Evolutionary conservation across 1,140 invertebrate species (phyloP).

Genomic region (Pogonomyrmex barbatus): DNA sequence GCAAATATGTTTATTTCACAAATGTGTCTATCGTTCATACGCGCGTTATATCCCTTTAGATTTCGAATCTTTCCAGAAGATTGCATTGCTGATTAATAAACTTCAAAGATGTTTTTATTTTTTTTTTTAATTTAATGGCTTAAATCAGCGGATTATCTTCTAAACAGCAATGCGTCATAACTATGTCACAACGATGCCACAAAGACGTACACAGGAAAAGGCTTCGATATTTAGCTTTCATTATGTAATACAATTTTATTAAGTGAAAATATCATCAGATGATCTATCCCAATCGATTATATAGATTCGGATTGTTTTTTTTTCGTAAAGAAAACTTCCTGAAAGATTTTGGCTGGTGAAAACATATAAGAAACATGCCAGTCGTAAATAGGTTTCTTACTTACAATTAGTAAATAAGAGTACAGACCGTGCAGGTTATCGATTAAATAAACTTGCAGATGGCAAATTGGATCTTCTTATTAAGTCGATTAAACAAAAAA

Average conservation of each 20-base stretch:
- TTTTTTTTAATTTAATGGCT: not conserved
- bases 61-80: not conserved
- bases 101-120: not conserved
- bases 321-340: conserved; percentile 5
- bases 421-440: not conserved
- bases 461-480: not conserved
- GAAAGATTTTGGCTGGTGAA: not conserved
- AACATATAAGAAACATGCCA: not conserved
- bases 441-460: not conserved
- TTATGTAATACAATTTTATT: not conserved
- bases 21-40: no score
- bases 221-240: not conserved
- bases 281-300: conserved; percentile 15
- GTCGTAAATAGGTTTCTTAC: not conserved
- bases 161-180: not conserved
- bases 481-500: not conserved
- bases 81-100: not conserved
- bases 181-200: not conserved
- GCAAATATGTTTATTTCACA: not conserved
- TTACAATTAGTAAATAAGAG: not conserved
- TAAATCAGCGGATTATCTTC: not conserved
- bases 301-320: conserved; percentile 25
- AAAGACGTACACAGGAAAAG: not conserved
- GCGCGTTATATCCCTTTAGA: not conserved
- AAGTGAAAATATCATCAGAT: not conserved